Evolutionary conservation across 2,797 vertebrate species (phyloP), one percentile per base, ranked within the genome.

Genomic region (Phalanger gymnotis): DNA sequence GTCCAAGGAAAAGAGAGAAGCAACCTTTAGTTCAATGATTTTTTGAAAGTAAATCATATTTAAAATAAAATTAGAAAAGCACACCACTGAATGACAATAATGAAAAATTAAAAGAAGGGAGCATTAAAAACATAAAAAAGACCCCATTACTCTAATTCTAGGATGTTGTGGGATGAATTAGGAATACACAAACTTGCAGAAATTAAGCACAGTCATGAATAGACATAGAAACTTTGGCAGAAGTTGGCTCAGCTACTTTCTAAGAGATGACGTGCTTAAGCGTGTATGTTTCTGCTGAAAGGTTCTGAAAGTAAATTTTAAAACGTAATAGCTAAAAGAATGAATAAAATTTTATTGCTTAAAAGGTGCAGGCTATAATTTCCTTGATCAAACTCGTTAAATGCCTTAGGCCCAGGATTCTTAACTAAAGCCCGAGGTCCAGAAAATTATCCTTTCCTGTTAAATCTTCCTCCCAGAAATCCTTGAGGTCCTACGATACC

Each of bases 1-100:
- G 30, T 57, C 66, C n/a, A 94, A 53, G 93, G 89, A 93, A 55
- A 95, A 96, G 47, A 58, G 22, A 55, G 14, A 56, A 94, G 92
- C 28, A 95, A 92, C 19, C 73, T 87, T 87, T 25, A 47, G 40
- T 81, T 81, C 40, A 81, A 87, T 87, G n/a, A 81, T 22, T 40
- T 81, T 81, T 81, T 81, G n/a, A 27, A 87, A 47, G 73, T 22
- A 87, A 47, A 87, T 87, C 22, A 47, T 27, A 87, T 87, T 73
- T 87, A 47, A 87, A 87, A 87, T 87, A 87, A 87, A 87, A 47
- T 47, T 51, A 47, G 73, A 87, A 87, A 81, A 81, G 40, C 66
- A 47, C 2, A 81, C 66, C 3, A 25, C 2, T 81, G 66, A 47
- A 47, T 87, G 22, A 11, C 73, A 87, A 34, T 27, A 87, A 87